Conservation (phyloP, 2,797 vertebrate genomes). For the Capromys pilorides region DNA sequence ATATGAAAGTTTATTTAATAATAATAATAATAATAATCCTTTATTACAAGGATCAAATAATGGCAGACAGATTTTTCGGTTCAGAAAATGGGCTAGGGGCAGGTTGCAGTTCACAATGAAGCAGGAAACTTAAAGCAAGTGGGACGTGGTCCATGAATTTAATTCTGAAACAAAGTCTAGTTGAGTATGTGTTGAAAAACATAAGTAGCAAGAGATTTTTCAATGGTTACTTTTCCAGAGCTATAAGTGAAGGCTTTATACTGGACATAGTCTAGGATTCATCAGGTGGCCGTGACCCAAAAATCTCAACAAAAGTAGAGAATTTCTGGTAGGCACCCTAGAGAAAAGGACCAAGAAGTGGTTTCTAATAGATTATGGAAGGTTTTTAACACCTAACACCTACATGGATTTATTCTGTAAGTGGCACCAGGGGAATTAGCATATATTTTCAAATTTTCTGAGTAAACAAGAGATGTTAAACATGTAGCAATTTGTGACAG, state of each 20-base stretch:
- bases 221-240: not conserved
- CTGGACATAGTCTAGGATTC: not conserved
- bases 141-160: not conserved
- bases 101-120: slow-evolving; percentile 6
- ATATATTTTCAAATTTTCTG: not conserved
- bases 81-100: not conserved
- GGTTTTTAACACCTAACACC: not conserved
- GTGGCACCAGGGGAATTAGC: not conserved
- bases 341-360: not conserved
- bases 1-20: not conserved
- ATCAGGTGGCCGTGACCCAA: not conserved
- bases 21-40: not conserved
- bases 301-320: not conserved
- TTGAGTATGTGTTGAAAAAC: not conserved
- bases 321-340: not conserved
- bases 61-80: not conserved
- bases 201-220: not conserved
- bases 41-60: not conserved
- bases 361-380: slow-evolving; percentile 8
- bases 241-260: not conserved
- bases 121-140: not conserved
- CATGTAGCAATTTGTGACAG: not conserved
- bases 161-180: not conserved
- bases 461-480: not conserved
- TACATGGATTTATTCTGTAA: not conserved